phyloP scores from a whole-genome alignment of 2,797 vertebrate species.

The Myiotriccus ornatus region DNA sequence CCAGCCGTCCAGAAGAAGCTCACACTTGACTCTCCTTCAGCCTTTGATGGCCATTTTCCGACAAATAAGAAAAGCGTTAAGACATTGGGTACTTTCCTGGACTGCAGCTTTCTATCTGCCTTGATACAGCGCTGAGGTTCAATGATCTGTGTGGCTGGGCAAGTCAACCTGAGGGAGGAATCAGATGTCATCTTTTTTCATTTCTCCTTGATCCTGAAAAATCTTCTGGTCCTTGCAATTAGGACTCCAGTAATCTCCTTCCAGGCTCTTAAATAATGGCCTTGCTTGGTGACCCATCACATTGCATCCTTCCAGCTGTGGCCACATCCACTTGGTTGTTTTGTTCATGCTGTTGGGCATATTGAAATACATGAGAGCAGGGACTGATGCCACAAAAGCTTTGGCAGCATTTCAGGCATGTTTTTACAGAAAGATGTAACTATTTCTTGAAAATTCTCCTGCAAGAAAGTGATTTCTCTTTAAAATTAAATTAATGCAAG shows the following conservation, averaged over 20 bases:
- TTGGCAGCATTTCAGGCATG: neutral
- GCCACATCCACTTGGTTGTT: neutral
- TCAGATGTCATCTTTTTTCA: neutral
- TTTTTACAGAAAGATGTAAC: neutral
- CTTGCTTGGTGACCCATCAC: neutral
- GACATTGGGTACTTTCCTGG: neutral
- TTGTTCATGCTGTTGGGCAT: neutral
- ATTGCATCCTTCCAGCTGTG: neutral
- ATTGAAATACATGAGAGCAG: neutral
- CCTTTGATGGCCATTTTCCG: neutral
- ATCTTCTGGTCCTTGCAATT: neutral
- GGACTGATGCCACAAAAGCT: neutral
- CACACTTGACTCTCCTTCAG: neutral
- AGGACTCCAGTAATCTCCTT: neutral
- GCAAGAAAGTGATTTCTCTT: slow-evolving; percentile 22
- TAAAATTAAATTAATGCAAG: slow-evolving; percentile 48
- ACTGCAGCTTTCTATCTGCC: neutral
- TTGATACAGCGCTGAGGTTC: neutral
- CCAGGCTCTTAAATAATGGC: neutral
- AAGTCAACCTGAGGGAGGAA: neutral
- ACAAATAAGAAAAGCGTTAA: neutral
- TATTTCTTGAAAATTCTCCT: slow-evolving; percentile 39
- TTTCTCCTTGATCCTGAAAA: neutral
- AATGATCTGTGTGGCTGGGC: neutral
- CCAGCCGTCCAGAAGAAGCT: neutral